Conservation (phyloP, 2,113 vertebrate genomes). For the Mesoclemmys tuberculata region DNA sequence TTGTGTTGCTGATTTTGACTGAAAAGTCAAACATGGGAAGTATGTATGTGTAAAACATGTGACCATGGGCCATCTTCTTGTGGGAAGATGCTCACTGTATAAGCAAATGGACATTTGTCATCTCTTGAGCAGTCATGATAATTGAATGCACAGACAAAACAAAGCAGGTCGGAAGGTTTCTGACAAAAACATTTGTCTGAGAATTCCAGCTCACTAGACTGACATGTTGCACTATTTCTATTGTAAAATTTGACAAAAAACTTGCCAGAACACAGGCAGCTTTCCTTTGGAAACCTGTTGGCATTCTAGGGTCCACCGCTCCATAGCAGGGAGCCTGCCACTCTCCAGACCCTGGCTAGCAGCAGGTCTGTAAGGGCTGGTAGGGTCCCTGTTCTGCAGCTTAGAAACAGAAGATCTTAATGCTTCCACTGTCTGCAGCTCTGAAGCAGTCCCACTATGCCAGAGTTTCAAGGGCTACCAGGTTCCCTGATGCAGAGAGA, state of each 20-base stretch:
- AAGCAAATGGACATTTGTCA: constrained; percentile 9
- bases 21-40: constrained; percentile 59
- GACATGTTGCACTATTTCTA: neutral
- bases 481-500: no score
- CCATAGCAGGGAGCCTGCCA: neutral
- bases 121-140: constrained; percentile 22
- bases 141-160: neutral
- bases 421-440: no score
- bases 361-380: neutral
- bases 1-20: constrained; percentile 31
- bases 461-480: no score
- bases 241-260: neutral
- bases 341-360: neutral
- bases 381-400: neutral
- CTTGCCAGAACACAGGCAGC: neutral
- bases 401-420: neutral
- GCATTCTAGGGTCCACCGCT: neutral
- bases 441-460: no score
- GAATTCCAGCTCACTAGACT: neutral
- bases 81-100: constrained; percentile 38
- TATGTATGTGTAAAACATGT: constrained; percentile 49
- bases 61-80: constrained; percentile 62
- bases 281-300: neutral
- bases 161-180: neutral
- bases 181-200: neutral